phyloP scores from a whole-genome alignment of 2,888 invertebrate genomes.

The Erebia aethiops region DNA sequence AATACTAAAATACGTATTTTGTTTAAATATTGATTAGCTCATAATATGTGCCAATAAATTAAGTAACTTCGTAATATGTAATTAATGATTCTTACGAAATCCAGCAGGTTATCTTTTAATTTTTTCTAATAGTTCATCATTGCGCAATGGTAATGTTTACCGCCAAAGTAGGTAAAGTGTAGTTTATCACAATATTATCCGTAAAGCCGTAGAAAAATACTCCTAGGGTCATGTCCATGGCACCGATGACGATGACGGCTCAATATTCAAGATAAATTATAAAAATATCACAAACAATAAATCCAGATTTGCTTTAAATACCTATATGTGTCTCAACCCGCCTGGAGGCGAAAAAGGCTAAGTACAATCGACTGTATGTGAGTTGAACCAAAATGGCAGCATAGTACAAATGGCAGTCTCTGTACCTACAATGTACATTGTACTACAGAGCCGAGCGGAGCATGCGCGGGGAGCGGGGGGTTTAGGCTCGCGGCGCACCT shows the following conservation, averaged over 20 bases:
- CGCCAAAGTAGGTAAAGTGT: slow-evolving; percentile 14
- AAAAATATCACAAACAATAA: slow-evolving; percentile 38
- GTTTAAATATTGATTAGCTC: no score
- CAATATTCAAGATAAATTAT: slow-evolving; percentile 47
- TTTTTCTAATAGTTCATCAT: slow-evolving; percentile 33
- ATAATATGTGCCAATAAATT: no score
- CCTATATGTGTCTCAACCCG: no score
- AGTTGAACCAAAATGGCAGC: no score
- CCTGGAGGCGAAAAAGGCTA: neutral
- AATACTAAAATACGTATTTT: no score
- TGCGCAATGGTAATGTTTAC: slow-evolving; percentile 29
- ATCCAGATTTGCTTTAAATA: slow-evolving; percentile 32
- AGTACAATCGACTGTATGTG: no score
- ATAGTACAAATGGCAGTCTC: no score
- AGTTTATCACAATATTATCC: slow-evolving; percentile 29
- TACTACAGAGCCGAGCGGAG: no score
- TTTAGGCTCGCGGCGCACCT: no score
- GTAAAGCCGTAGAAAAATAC: slow-evolving; percentile 38
- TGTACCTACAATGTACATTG: no score
- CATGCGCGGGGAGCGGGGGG: no score
- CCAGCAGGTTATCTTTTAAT: slow-evolving; percentile 29
- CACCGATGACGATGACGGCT: slow-evolving; percentile 51
- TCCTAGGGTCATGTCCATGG: slow-evolving; percentile 54
- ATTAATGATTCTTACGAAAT: neutral
- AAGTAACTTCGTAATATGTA: neutral